Conservation (phyloP, 35 echinoderm and acorn worm genomes). For the Heliocidaris erythrogramma region DNA sequence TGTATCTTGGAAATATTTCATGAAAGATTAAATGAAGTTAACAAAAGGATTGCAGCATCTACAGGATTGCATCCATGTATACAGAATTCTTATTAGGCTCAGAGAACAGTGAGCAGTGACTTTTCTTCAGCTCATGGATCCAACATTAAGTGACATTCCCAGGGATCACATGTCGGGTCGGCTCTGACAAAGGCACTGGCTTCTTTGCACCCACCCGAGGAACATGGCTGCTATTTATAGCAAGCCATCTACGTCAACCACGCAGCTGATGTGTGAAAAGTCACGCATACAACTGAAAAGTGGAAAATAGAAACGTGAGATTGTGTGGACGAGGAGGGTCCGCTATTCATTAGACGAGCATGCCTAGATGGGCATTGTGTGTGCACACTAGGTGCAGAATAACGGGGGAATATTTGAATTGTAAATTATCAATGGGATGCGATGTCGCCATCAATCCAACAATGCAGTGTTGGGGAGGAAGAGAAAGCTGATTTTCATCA, state of each 20-base stretch:
- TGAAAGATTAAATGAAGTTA: no score
- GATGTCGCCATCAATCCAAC: background rate
- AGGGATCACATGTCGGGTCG: background rate
- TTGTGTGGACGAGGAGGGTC: background rate
- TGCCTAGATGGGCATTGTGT: background rate
- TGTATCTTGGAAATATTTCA: no score
- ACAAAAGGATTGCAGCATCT: no score
- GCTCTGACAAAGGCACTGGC: background rate
- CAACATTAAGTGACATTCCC: constrained; percentile 7
- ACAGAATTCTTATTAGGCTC: no score
- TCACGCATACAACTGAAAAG: constrained; percentile 15
- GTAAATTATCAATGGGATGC: constrained; percentile 11
- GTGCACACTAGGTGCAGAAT: background rate
- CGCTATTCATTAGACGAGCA: background rate
- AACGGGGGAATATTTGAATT: background rate
- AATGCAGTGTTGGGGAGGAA: background rate
- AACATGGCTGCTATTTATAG: constrained; percentile 24
- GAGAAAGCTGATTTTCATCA: background rate
- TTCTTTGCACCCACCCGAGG: background rate
- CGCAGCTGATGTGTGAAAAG: constrained; percentile 33
- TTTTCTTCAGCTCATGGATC: background rate
- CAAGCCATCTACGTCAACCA: constrained; percentile 37
- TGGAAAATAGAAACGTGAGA: constrained; percentile 5
- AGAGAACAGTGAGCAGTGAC: background rate
- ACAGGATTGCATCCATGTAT: no score